A percentile compares a stretch with the other conserved stretches of the same genome.
phyloP scores from a whole-genome alignment of 2,888 invertebrate genomes.

The Xestia ashworthii region DNA sequence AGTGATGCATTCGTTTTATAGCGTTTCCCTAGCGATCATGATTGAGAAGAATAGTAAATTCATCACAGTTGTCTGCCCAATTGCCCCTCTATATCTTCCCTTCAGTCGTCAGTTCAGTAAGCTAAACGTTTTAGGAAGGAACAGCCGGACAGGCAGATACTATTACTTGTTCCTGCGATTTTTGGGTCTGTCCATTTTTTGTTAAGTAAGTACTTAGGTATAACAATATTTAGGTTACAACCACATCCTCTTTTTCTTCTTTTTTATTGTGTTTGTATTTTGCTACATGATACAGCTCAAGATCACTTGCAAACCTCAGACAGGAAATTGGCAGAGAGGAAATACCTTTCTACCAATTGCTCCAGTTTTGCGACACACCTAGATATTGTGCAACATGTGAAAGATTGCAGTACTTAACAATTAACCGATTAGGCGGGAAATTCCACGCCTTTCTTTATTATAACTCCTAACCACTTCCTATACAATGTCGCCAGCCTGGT shows the following conservation, averaged over 20 bases:
- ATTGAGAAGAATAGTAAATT: no score
- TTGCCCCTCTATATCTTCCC: neutral
- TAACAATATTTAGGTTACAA: no score
- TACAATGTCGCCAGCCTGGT: constrained; percentile 50
- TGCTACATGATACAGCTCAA: neutral
- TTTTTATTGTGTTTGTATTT: no score
- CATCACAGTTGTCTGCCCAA: neutral
- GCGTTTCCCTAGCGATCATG: neutral
- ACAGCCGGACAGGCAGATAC: neutral
- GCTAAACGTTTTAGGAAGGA: neutral
- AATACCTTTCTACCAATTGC: neutral
- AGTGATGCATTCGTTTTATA: neutral
- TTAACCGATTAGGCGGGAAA: constrained; percentile 26
- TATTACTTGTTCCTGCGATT: no score
- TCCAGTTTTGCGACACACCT: neutral
- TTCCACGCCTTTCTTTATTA: constrained; percentile 37
- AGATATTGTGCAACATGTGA: constrained; percentile 17
- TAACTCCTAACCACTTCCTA: constrained; percentile 56
- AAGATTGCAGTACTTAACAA: constrained; percentile 3
- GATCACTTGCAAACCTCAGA: neutral
- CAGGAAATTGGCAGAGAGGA: neutral
- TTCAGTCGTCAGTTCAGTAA: neutral
- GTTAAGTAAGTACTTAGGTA: no score
- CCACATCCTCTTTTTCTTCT: no score
- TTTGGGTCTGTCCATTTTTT: no score